Percentiles rank a stretch among this genome's conserved stretches.
phyloP scores from a whole-genome alignment of 1,140 invertebrate genomes.

The Anoplolepis gracilipes region DNA sequence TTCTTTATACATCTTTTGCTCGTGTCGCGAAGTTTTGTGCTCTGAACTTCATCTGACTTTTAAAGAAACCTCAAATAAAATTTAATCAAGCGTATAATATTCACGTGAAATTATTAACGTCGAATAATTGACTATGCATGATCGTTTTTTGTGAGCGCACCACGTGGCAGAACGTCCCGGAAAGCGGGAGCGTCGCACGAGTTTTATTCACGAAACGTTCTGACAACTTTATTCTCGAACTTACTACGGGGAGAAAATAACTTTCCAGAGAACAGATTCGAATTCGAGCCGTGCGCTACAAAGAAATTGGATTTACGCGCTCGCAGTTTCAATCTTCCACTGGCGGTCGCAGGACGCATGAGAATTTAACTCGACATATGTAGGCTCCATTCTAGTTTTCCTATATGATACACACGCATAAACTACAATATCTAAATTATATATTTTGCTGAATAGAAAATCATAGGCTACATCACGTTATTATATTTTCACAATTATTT shows the following conservation, averaged over 20 bases:
- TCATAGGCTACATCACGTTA: neutral
- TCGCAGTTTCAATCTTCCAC: slow-evolving; percentile 77
- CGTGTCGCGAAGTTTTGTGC: neutral
- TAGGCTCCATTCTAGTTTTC: slow-evolving; percentile 3
- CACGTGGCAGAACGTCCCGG: slow-evolving; percentile 13
- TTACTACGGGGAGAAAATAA: slow-evolving; percentile 70
- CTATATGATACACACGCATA: neutral
- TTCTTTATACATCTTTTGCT: neutral
- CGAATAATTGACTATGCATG: slow-evolving; percentile 61
- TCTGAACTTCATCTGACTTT: slow-evolving; percentile 37
- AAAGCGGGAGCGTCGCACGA: slow-evolving; percentile 6
- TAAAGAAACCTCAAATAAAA: slow-evolving; percentile 45
- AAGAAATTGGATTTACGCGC: slow-evolving; percentile 76
- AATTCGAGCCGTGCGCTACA: slow-evolving; percentile 69
- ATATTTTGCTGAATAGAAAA: slow-evolving; percentile 7
- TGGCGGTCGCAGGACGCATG: slow-evolving; percentile 56
- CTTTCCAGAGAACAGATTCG: slow-evolving; percentile 72
- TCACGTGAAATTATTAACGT: slow-evolving; percentile 53
- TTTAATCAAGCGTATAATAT: slow-evolving; percentile 49
- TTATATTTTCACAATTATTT: neutral
- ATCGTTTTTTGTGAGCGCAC: slow-evolving; percentile 22
- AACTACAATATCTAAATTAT: neutral
- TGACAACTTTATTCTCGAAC: slow-evolving; percentile 61
- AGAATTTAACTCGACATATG: slow-evolving; percentile 56
- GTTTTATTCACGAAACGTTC: slow-evolving; percentile 62